phyloP scores from a whole-genome alignment of 2,797 vertebrate genomes.

The Chaetophractus vellerosus region DNA sequence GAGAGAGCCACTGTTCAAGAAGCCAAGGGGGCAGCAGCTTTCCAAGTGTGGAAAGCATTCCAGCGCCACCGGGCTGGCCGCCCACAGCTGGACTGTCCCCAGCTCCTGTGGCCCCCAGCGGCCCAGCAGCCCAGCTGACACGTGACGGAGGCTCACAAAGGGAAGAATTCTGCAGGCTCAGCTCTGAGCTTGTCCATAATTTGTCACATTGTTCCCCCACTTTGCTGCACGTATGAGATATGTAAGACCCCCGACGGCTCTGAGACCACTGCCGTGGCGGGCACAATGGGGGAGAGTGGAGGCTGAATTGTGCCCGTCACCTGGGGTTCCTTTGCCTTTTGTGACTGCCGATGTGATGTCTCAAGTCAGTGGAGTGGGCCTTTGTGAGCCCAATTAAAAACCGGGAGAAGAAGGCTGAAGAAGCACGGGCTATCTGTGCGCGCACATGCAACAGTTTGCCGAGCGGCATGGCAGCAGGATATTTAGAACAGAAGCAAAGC shows the following conservation, averaged over 20 bases:
- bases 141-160: conserved; percentile 85
- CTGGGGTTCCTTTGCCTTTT: conserved; percentile 77
- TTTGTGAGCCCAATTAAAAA: conserved; percentile 76
- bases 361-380: conserved; percentile 67
- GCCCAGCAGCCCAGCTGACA: conserved; percentile 77
- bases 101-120: background rate
- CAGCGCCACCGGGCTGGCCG: background rate
- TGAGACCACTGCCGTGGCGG: conserved; percentile 73
- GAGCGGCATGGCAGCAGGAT: background rate
- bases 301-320: conserved; percentile 75
- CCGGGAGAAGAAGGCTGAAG: conserved; percentile 34
- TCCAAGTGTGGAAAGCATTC: background rate
- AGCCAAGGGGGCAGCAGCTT: background rate
- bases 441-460: background rate
- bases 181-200: conserved; percentile 88
- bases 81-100: conserved; percentile 61
- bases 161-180: conserved; percentile 84
- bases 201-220: conserved; percentile 88
- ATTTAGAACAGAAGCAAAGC: background rate
- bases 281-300: conserved; percentile 81
- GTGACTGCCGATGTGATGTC: conserved; percentile 82
- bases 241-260: conserved; percentile 85
- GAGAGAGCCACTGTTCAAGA: background rate
- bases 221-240: conserved; percentile 84
- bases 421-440: background rate